A percentile compares a stretch with the other conserved stretches of the same genome.
Conservation (phyloP, 2,797 vertebrate genomes). For the Lindbergichthys nudifrons region DNA sequence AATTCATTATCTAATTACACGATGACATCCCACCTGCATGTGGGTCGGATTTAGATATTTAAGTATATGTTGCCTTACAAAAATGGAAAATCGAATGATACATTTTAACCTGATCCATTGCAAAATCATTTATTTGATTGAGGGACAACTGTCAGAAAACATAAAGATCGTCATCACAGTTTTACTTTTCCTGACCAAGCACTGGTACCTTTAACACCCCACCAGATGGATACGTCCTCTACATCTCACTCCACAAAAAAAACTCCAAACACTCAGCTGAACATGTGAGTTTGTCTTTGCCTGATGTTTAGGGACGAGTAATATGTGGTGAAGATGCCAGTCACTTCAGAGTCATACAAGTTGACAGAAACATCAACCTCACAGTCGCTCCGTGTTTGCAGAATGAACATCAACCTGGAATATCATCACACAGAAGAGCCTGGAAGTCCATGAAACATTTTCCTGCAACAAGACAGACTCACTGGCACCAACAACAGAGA, state of each 20-base stretch:
- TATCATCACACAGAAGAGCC: slow-evolving; percentile 39
- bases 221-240: slow-evolving; percentile 24
- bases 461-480: slow-evolving; percentile 24
- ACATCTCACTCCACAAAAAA: not conserved
- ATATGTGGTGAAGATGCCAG: not conserved
- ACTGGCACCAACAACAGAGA: slow-evolving; percentile 56
- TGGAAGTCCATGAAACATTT: slow-evolving; percentile 53
- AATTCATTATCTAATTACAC: not conserved
- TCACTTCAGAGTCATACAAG: not conserved
- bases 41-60: not conserved
- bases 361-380: slow-evolving; percentile 11
- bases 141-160: not conserved
- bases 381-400: slow-evolving; percentile 2
- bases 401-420: slow-evolving; percentile 15
- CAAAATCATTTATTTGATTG: not conserved
- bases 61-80: not conserved
- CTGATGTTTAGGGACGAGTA: slow-evolving; percentile 1
- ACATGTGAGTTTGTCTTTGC: not conserved
- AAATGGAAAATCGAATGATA: not conserved
- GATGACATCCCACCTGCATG: not conserved
- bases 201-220: not conserved
- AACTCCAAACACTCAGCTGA: too few species aligned
- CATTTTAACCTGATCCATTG: not conserved
- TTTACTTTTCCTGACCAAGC: not conserved
- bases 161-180: not conserved